Percentiles rank a stretch among this genome's conserved stretches.
Evolutionary conservation across 1,140 invertebrate genomes (phyloP).

Genomic region (Paramacrobiotus metropolitanus): DNA sequence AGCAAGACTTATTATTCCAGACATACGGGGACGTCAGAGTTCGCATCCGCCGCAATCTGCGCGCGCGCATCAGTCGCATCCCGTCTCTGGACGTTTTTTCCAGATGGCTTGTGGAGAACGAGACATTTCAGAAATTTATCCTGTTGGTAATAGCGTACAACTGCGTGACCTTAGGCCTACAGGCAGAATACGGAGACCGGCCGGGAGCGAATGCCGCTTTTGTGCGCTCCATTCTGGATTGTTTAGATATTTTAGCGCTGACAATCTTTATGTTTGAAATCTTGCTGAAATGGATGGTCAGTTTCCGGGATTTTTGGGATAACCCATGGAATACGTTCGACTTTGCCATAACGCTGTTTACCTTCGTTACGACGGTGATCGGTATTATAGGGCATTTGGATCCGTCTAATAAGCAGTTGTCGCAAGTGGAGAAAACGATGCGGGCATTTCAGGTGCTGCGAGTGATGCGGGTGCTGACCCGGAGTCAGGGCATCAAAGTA

Average conservation of each 20-base stretch:
- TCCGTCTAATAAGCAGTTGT: slow-evolving; percentile 1
- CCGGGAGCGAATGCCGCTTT: not conserved
- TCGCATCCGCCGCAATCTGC: not conserved
- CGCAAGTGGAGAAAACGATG: slow-evolving; percentile 13
- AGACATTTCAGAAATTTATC: not conserved
- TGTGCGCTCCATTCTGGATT: slow-evolving; percentile 9
- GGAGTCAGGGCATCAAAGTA: slow-evolving; percentile 10
- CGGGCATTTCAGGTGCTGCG: slow-evolving; percentile 15
- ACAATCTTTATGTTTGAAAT: slow-evolving; percentile 16
- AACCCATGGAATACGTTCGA: slow-evolving; percentile 18
- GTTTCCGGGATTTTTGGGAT: slow-evolving; percentile 16
- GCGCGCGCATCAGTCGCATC: not conserved
- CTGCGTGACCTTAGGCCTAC: not conserved
- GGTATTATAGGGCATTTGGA: not conserved
- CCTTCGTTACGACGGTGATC: slow-evolving; percentile 12
- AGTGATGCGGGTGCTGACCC: slow-evolving; percentile 16
- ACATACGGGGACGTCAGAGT: not conserved
- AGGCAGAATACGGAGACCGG: not conserved
- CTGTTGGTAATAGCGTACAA: not conserved
- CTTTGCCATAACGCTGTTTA: slow-evolving; percentile 13
- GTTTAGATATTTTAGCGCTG: slow-evolving; percentile 15
- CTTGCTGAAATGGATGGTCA: slow-evolving; percentile 16
- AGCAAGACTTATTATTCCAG: not conserved
- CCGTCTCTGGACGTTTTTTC: not conserved
- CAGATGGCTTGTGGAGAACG: not conserved